A percentile compares a stretch with the other conserved stretches of the same genome.
Evolutionary conservation across 2,797 vertebrate species (phyloP).

Genomic region (Scolopax bukidnonensis): DNA sequence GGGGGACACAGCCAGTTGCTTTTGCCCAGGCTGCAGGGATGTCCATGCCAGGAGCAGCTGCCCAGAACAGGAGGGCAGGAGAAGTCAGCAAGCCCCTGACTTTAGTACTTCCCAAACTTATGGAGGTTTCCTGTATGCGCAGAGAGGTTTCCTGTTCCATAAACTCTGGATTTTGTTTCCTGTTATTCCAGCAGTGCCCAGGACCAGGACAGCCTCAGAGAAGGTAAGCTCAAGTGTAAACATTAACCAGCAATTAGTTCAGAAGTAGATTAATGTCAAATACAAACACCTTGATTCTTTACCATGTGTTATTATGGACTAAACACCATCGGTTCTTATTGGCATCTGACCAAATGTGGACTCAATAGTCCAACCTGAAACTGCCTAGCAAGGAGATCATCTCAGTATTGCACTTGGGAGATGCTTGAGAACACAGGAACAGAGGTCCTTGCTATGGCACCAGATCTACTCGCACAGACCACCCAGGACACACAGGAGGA

Average conservation of each 20-base stretch:
- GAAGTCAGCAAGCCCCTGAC: rapidly evolving
- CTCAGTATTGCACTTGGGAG: neutral
- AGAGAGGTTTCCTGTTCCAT: neutral
- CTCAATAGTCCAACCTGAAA: neutral
- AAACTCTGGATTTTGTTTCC: neutral
- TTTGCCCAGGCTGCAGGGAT: rapidly evolving
- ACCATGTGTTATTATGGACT: neutral
- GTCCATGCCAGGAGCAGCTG: neutral
- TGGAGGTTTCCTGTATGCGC: neutral
- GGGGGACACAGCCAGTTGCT: neutral
- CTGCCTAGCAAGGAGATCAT: neutral
- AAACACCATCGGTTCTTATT: neutral
- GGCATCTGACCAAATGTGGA: neutral
- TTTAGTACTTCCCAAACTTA: neutral
- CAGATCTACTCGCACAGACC: neutral
- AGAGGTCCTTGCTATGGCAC: neutral
- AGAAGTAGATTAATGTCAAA: neutral
- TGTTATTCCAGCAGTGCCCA: neutral
- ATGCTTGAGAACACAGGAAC: neutral
- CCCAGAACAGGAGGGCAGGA: neutral
- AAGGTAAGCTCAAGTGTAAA: neutral
- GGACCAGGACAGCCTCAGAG: neutral
- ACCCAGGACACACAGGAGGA: neutral
- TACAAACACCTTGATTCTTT: neutral
- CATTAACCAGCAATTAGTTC: neutral